Percentiles rank a stretch among this genome's conserved stretches.
phyloP scores from a whole-genome alignment of 1,140 invertebrate genomes.

The Muscidifurax raptorellus region DNA sequence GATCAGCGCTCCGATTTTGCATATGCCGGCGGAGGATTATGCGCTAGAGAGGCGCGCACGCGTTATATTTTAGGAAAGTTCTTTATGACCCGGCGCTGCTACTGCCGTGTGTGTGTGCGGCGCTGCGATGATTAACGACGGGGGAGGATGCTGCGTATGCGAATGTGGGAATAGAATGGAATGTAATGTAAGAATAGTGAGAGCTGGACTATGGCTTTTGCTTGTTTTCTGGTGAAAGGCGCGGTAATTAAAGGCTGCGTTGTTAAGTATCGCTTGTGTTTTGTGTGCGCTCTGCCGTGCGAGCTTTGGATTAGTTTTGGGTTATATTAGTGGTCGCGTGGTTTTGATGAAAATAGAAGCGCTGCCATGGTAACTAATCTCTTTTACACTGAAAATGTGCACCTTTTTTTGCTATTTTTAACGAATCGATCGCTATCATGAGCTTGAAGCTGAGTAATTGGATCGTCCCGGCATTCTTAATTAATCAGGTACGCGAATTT shows the following conservation, averaged over 20 bases:
- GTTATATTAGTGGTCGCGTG: too few relatives aligned
- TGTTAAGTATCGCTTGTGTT: neutral
- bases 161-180: neutral
- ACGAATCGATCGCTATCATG: too few relatives aligned
- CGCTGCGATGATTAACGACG: constrained; percentile 23
- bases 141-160: neutral
- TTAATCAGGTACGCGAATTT: neutral
- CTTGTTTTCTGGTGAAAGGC: neutral
- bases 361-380: too few relatives aligned
- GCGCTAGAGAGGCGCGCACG: neutral
- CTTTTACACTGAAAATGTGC: too few relatives aligned
- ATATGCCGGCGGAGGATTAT: constrained; percentile 32
- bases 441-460: too few relatives aligned
- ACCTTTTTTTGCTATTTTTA: too few relatives aligned
- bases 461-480: too few relatives aligned
- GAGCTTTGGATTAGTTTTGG: too few relatives aligned
- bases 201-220: neutral
- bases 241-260: neutral
- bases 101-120: neutral
- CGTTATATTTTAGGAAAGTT: constrained; percentile 38
- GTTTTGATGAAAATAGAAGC: too few relatives aligned
- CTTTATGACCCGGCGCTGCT: neutral
- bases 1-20: constrained; percentile 24
- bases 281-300: too few relatives aligned
- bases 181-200: neutral